Evolutionary conservation across 2,888 invertebrate species (phyloP).

Genomic region (Villa cingulata): DNA sequence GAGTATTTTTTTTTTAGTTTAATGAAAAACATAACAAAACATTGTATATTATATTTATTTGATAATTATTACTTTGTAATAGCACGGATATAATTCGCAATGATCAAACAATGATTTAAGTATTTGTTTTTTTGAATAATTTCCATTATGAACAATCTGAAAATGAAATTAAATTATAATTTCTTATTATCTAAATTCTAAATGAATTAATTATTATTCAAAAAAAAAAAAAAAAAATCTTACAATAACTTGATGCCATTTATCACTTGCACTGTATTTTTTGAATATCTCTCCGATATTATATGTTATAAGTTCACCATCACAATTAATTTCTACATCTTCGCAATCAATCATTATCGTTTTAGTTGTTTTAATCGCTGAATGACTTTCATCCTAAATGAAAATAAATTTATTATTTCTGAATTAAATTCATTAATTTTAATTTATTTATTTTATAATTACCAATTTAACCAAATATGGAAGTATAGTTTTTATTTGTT

Average conservation of each 20-base stretch:
- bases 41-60: background rate
- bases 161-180: background rate
- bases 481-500: slow-evolving; percentile 6
- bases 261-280: slow-evolving; percentile 9
- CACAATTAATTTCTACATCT: slow-evolving; percentile 10
- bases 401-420: too few species aligned
- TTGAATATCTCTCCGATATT: slow-evolving; percentile 1
- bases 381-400: slow-evolving; percentile 8
- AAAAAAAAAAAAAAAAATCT: background rate
- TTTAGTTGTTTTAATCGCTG: background rate
- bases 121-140: slow-evolving; percentile 10
- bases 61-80: slow-evolving; percentile 9
- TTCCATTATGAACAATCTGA: slow-evolving; percentile 12
- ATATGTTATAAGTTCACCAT: slow-evolving; percentile 7
- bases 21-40: too few species aligned
- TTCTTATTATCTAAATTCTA: background rate
- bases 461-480: slow-evolving; percentile 10
- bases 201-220: too few species aligned
- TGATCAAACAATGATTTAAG: slow-evolving; percentile 7
- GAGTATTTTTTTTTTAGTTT: too few species aligned
- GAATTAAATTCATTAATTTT: too few species aligned
- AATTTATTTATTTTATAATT: background rate
- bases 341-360: background rate
- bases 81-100: slow-evolving; percentile 12
- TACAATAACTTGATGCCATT: slow-evolving; percentile 14